A percentile compares a stretch with the other conserved stretches of the same genome.
Evolutionary conservation across 35 echinoderm and acorn worm genomes (phyloP).

Genomic region (Ptychodera flava): DNA sequence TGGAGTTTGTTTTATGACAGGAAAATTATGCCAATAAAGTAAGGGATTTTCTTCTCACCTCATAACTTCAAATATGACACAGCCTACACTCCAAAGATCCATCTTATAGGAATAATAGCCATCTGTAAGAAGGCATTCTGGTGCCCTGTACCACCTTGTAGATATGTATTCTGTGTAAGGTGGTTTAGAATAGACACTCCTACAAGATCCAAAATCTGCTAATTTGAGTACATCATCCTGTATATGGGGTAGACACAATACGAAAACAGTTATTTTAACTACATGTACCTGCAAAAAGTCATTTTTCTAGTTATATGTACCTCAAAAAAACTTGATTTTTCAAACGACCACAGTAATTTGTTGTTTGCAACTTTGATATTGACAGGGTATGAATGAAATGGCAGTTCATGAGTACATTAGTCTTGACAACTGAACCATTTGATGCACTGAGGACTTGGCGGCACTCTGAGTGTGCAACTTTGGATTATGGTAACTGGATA

Average conservation of each 20-base stretch:
- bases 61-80: constrained; percentile 97
- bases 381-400: no score
- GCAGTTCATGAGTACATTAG: no score
- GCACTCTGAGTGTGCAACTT: no score
- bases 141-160: constrained; percentile 98
- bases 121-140: constrained; percentile 93
- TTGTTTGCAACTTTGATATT: no score
- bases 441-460: no score
- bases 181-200: constrained; percentile 97
- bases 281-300: not conserved
- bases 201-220: constrained; percentile 99
- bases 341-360: not conserved
- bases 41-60: no score
- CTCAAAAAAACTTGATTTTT: not conserved
- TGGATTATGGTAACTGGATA: no score
- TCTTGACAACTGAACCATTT: no score
- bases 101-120: constrained; percentile 98
- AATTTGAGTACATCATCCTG: constrained; percentile 95
- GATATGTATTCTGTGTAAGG: constrained; percentile 99
- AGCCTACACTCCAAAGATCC: constrained; percentile 99
- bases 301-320: not conserved
- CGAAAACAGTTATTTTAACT: not conserved
- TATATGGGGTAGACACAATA: constrained; percentile 12
- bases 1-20: no score
- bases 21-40: no score